Evolutionary conservation across 2,797 vertebrate genomes (phyloP), one percentile per base, ranked within the genome.

Genomic region (Trematomus bernacchii): DNA sequence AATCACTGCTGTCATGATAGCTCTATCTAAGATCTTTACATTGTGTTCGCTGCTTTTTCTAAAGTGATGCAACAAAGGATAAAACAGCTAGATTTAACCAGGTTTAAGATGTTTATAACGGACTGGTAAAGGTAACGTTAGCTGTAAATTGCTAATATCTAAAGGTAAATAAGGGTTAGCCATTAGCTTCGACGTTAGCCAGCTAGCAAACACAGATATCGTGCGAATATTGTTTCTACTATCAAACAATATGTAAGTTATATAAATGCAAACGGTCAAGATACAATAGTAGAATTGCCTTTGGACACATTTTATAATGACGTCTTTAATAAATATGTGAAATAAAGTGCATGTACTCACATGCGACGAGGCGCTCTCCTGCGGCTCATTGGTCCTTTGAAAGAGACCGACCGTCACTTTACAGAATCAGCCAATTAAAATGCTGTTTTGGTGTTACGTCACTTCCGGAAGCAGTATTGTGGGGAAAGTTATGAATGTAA

Each of bases 321-420:
- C 1, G 51, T 18, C 0, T 0, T 18, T 11, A 1, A 15, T 19
- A 73, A 37, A 37, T 18, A 10, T 19, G 0, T 23, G 2, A 23
- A 71, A 55, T 8, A 51, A 66, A 64, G 2, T 8, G 4, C 10
- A 0, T 9, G 19, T 47, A 90, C 94, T 94, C 79, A 95, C 94
- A 66, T 13, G 58, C 66, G 70, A 68, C 83, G 85, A 40, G 76
- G 11, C 0, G 23, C 53, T 64, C 83, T 85, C 70, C 79, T 67
- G 71, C 57, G 79, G 80, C 79, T 92, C 92, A 93, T 94, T 83
- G 50, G 76, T 21, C 23, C 6, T 21, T 15, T 0, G 2, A 7
- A 59, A 16, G 0, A n/a, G 1, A 43, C 27, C 15, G 3, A 0
- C 33, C 79, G 79, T 73, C 80, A 66, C 66, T 42, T 59, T 27